A percentile compares a stretch with the other conserved stretches of the same genome.
These are phyloP conservation scores for Pseudorhombus dupliciocellatus DNA, from an alignment of 2,113 vertebrate genomes.

Conservation along the genomic window DNA sequence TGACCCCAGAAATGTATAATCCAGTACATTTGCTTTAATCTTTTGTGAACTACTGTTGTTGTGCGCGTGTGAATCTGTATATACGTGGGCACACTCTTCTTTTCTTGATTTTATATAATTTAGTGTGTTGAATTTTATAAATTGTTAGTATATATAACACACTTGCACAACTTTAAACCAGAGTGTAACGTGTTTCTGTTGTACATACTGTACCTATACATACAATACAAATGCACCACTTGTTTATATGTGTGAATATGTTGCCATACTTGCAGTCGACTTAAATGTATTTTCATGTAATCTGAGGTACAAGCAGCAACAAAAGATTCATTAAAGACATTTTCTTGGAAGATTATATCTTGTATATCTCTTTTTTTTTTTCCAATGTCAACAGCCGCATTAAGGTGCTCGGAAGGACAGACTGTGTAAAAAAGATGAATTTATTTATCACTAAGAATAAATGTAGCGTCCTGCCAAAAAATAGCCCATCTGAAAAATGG, in stretches of 20 bases:
- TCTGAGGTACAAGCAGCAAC: slow-evolving; percentile 81
- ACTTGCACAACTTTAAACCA: slow-evolving; percentile 81
- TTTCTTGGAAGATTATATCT: slow-evolving; percentile 77
- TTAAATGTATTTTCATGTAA: slow-evolving; percentile 85
- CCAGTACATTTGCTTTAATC: slow-evolving; percentile 82
- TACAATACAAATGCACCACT: slow-evolving; percentile 81
- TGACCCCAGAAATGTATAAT: slow-evolving; percentile 74
- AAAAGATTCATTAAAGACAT: slow-evolving; percentile 82
- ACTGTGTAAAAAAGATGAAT: slow-evolving; percentile 33
- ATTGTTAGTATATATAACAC: slow-evolving; percentile 81
- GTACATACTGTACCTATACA: slow-evolving; percentile 82
- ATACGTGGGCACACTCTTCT: slow-evolving; percentile 77
- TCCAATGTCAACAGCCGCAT: background rate
- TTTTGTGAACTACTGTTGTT: slow-evolving; percentile 81
- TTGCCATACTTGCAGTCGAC: slow-evolving; percentile 82
- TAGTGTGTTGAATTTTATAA: slow-evolving; percentile 80
- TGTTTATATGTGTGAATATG: slow-evolving; percentile 84
- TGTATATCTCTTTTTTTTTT: slow-evolving; percentile 40
- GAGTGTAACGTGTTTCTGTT: slow-evolving; percentile 81
- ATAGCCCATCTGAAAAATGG: slow-evolving; percentile 71
- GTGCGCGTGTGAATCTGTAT: slow-evolving; percentile 80
- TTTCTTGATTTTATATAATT: slow-evolving; percentile 68
- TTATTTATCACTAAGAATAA: slow-evolving; percentile 65
- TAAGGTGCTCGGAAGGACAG: slow-evolving; percentile 8
- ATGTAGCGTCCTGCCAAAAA: slow-evolving; percentile 69